phyloP scores from a whole-genome alignment of 2,888 invertebrate genomes.

The Drosophila macrothrix region DNA sequence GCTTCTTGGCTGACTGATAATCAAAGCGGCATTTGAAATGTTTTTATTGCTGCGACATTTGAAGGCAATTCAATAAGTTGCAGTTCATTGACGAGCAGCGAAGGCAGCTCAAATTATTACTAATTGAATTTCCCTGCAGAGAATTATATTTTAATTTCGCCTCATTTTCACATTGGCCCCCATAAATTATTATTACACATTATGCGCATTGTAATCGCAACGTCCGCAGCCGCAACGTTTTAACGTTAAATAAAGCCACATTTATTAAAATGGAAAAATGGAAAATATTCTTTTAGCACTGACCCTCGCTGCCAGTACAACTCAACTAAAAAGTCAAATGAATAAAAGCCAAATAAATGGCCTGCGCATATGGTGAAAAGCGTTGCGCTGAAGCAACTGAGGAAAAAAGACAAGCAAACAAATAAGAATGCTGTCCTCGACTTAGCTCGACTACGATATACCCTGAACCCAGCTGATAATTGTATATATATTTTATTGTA shows the following conservation, averaged over 20 bases:
- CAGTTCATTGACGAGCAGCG: background rate
- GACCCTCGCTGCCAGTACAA: slow-evolving; percentile 6
- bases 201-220: slow-evolving; percentile 41
- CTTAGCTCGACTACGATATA: background rate
- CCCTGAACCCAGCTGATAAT: background rate
- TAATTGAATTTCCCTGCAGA: slow-evolving; percentile 21
- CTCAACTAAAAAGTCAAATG: slow-evolving; percentile 18
- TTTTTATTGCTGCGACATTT: slow-evolving; percentile 20
- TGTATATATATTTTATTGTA: too few species aligned
- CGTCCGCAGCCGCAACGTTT: slow-evolving; percentile 21
- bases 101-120: background rate
- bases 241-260: slow-evolving; percentile 49
- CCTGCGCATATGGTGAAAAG: slow-evolving; percentile 45
- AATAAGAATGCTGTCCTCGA: background rate
- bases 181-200: slow-evolving; percentile 45
- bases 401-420: background rate
- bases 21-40: slow-evolving; percentile 33
- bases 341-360: slow-evolving; percentile 57
- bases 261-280: slow-evolving; percentile 44
- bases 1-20: slow-evolving; percentile 39
- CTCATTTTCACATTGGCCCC: slow-evolving; percentile 7
- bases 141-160: background rate
- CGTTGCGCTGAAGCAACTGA: slow-evolving; percentile 43
- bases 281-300: slow-evolving; percentile 37
- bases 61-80: slow-evolving; percentile 21